These are phyloP conservation scores for Seriola quinqueradiata DNA, from an alignment of 2,113 vertebrate species.

Conservation along the genomic window DNA sequence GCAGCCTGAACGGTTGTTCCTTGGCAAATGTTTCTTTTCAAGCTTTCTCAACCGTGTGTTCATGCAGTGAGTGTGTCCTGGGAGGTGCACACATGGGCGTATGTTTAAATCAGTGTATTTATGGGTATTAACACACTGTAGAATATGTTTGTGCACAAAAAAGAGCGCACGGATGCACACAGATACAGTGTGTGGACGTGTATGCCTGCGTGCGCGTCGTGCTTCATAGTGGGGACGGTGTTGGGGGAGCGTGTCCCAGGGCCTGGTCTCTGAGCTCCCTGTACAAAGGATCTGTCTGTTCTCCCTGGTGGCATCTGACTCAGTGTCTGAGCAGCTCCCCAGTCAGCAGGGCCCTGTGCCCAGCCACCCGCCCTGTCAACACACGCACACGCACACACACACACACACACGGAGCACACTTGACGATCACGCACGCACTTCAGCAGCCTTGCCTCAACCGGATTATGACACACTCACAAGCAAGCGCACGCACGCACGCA, in stretches of 20 bases:
- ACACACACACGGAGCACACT: slow-evolving; percentile 36
- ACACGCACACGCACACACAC: slow-evolving; percentile 48
- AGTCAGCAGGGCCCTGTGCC: slow-evolving; percentile 76
- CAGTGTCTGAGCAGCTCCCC: slow-evolving; percentile 84
- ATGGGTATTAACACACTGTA: slow-evolving; percentile 35
- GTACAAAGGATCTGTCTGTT: slow-evolving; percentile 78
- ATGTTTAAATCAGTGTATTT: background rate
- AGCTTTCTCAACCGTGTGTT: background rate
- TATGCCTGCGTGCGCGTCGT: slow-evolving; percentile 27
- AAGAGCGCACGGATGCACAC: slow-evolving; percentile 30
- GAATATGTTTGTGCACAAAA: slow-evolving; percentile 37
- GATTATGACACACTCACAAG: slow-evolving; percentile 63
- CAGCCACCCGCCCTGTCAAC: slow-evolving; percentile 72
- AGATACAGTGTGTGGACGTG: slow-evolving; percentile 22
- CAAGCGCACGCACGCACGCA: slow-evolving; percentile 25
- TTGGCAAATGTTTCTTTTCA: slow-evolving; percentile 15
- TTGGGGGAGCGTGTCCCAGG: slow-evolving; percentile 69
- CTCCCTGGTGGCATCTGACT: slow-evolving; percentile 81
- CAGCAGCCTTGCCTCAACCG: slow-evolving; percentile 53
- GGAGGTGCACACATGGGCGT: slow-evolving; percentile 6
- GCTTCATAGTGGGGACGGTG: slow-evolving; percentile 52
- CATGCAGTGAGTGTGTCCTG: background rate
- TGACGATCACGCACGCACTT: slow-evolving; percentile 56
- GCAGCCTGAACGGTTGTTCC: background rate
- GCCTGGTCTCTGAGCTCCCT: slow-evolving; percentile 57